These are phyloP conservation scores for Eucera pruinosa DNA, from an alignment of 2,888 invertebrate genomes.

Conservation along the genomic window DNA sequence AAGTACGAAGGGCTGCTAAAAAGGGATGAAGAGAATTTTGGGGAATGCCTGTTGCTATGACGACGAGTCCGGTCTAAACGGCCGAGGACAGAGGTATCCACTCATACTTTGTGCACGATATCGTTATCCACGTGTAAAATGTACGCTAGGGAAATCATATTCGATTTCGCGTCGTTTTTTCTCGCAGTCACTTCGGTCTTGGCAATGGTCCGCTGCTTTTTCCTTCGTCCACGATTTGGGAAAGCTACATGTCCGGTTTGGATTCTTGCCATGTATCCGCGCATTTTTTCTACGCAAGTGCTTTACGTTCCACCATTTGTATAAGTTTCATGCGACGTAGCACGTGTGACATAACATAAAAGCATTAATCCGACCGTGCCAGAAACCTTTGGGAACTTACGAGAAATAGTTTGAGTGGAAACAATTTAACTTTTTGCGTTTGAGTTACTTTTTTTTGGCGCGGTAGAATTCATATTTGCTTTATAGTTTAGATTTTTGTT, in stretches of 20 bases:
- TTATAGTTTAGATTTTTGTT: too few relatives aligned
- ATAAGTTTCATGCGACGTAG: conserved; percentile 18
- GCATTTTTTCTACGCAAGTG: conserved; percentile 21
- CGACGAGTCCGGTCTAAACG: conserved; percentile 83
- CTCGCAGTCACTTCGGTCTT: conserved; percentile 13
- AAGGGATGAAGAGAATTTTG: conserved; percentile 76
- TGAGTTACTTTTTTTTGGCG: too few relatives aligned
- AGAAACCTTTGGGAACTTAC: background rate
- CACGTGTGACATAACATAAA: conserved; percentile 20
- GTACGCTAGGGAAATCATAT: conserved; percentile 57
- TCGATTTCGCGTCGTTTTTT: conserved; percentile 42
- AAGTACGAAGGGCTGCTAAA: conserved; percentile 47
- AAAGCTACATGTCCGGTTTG: background rate
- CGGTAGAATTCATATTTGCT: too few relatives aligned
- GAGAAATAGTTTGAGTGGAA: background rate
- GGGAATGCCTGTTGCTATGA: conserved; percentile 83
- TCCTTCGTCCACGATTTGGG: conserved; percentile 10
- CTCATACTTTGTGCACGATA: conserved; percentile 72
- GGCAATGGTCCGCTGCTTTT: conserved; percentile 18
- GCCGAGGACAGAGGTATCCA: conserved; percentile 71
- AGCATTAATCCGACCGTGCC: conserved; percentile 7
- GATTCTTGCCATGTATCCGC: conserved; percentile 23
- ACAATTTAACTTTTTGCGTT: too few relatives aligned
- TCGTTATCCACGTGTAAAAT: conserved; percentile 70
- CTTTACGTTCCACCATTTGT: conserved; percentile 25